Base-by-base conservation (phyloP, 2,113 vertebrate genomes). In the Bos taurus region DNA sequence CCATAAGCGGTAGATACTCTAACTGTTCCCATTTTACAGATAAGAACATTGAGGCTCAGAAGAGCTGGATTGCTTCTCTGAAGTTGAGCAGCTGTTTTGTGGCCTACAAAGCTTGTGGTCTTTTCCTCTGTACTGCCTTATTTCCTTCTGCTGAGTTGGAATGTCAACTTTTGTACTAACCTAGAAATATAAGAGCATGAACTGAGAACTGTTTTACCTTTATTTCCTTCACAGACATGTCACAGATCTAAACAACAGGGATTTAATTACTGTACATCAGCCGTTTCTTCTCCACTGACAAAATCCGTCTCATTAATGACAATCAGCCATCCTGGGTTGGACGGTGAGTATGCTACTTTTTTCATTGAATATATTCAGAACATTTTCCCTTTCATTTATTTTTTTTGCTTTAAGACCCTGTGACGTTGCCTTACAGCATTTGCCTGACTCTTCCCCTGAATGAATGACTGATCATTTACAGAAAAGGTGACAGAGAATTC, bases 221-320 rank as follows among this genome's bases (percentile, higher is more conserved):
- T 97, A 5, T 59, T 93, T 97, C 28, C 62, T 96, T 88, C 80
- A 60, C 97, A 99, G 99, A 95, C 94, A 2, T 97, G 93, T 97
- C 99, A 98, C 57, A 97, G 98, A 52, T 95, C 98, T 0, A 98
- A 98, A 52, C 97, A 98, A 0, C 99, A 97, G 96, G 98, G 98
- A 88, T 99, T 99, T 98, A 99, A 98, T 98, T 99, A 99, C 96
- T 98, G 99, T 40, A 98, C 99, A 97, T 98, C 98, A 1, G 50
- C 98, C 78, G 96, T 98, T 96, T 98, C 98, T 95, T 99, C 99
- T 97, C 99, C 99, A 1, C 98, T 99, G 98, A 99, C 99, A 84
- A 99, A 99, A 98, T 99, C 99, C n/a, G 98, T 99, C 95, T 99
- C 99, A 26, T 99, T 99, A 98, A 98, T 99, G 94, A 98, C 99